These are phyloP conservation scores for Lycocorax pyrrhopterus DNA, from an alignment of 2,113 vertebrate species.

Conservation along the genomic window DNA sequence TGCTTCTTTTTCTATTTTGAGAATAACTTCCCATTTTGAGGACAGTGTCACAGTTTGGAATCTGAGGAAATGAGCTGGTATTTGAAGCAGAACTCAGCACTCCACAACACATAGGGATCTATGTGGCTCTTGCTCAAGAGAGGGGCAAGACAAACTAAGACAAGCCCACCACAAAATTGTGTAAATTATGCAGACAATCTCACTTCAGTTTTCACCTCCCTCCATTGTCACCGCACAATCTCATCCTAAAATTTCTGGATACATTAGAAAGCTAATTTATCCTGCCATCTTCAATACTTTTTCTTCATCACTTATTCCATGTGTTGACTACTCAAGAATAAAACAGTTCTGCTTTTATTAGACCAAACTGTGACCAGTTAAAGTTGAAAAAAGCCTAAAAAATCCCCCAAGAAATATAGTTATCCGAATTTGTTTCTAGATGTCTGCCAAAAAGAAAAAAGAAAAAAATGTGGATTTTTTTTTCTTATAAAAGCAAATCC, in stretches of 20 bases:
- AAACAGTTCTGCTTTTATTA: conserved; percentile 36
- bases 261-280: conserved; percentile 32
- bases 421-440: background rate
- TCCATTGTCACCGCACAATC: background rate
- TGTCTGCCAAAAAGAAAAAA: background rate
- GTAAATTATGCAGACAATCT: background rate
- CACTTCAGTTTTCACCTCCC: background rate
- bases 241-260: conserved; percentile 44
- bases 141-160: background rate
- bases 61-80: background rate
- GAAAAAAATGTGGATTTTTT: background rate
- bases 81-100: background rate
- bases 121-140: background rate
- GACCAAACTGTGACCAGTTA: conserved; percentile 1
- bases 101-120: background rate
- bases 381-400: background rate
- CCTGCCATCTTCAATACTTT: conserved; percentile 43
- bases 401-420: background rate
- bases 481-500: background rate
- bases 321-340: conserved; percentile 10
- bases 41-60: background rate
- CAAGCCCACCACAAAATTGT: background rate
- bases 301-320: conserved; percentile 36
- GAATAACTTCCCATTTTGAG: background rate
- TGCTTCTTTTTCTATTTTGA: background rate